These are phyloP conservation scores for Lytechinus variegatus DNA, from an alignment of 35 echinoderm and acorn worm genomes.

Conservation along the genomic window DNA sequence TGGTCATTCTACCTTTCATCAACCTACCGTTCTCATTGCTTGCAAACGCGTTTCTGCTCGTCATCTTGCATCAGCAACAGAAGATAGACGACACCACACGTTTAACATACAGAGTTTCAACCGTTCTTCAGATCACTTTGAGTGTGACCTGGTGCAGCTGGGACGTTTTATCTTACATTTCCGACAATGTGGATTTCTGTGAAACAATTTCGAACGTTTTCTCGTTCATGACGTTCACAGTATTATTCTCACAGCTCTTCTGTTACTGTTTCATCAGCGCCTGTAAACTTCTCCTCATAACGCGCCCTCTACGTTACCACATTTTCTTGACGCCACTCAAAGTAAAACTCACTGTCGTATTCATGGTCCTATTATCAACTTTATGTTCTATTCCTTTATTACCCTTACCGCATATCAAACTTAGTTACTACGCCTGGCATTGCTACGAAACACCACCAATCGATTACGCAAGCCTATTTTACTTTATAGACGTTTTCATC, in stretches of 20 bases:
- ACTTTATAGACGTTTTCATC: not conserved
- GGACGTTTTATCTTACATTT: not conserved
- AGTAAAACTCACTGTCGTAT: not conserved
- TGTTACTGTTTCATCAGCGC: conserved; percentile 5
- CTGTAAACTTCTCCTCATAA: not conserved
- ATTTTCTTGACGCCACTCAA: not conserved
- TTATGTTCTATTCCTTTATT: not conserved
- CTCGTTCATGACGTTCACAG: not conserved
- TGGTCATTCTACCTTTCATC: not conserved
- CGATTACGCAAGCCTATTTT: not conserved
- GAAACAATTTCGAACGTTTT: not conserved
- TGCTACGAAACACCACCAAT: not conserved
- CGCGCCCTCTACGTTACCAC: not conserved
- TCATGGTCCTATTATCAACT: not conserved
- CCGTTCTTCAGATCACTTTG: not conserved
- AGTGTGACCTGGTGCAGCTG: not conserved
- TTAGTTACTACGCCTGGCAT: not conserved
- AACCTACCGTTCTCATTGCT: not conserved
- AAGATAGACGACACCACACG: not conserved
- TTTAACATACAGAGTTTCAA: not conserved
- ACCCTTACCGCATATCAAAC: not conserved
- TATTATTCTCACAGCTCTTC: not conserved
- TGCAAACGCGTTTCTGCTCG: not conserved
- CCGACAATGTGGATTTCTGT: not conserved
- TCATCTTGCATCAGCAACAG: not conserved